phyloP scores from a whole-genome alignment of 2,888 invertebrate species.

The Galeopsomyia nigrocyanea region DNA sequence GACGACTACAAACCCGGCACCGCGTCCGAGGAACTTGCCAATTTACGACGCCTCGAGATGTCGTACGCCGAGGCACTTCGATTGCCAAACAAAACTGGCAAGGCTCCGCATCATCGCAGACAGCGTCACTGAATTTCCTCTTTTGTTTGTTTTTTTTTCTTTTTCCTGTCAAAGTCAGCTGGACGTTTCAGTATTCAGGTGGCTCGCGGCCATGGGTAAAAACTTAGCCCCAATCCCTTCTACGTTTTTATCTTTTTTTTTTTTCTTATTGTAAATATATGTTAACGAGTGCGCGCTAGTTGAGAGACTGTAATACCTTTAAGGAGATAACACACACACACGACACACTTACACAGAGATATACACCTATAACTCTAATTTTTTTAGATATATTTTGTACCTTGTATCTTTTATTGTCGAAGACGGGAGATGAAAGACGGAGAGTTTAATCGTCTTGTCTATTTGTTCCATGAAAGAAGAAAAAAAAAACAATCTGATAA shows the following conservation, averaged over 20 bases:
- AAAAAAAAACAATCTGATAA: constrained; percentile 21
- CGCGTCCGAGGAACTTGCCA: constrained; percentile 87
- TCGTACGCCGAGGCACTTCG: constrained; percentile 89
- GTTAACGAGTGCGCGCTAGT: too few relatives aligned
- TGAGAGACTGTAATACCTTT: background rate
- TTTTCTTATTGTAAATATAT: constrained; percentile 44
- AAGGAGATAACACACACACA: background rate
- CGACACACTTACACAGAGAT: background rate
- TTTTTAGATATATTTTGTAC: constrained; percentile 54
- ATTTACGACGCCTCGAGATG: constrained; percentile 83
- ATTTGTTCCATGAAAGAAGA: constrained; percentile 37
- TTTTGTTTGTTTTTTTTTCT: background rate
- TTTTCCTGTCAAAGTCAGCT: background rate
- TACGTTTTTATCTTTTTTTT: background rate
- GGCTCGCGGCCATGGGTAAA: background rate
- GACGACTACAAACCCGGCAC: constrained; percentile 76
- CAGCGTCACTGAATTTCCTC: constrained; percentile 14
- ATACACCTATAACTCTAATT: constrained; percentile 40
- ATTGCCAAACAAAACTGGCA: constrained; percentile 74
- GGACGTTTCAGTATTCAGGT: too few relatives aligned
- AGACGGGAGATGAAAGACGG: constrained; percentile 47
- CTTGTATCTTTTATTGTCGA: constrained; percentile 51
- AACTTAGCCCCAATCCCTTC: background rate
- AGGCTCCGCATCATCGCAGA: constrained; percentile 48
- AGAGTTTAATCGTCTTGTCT: constrained; percentile 33